Base-by-base conservation (phyloP, 1,140 invertebrate genomes). In the Bombus confusus region DNA sequence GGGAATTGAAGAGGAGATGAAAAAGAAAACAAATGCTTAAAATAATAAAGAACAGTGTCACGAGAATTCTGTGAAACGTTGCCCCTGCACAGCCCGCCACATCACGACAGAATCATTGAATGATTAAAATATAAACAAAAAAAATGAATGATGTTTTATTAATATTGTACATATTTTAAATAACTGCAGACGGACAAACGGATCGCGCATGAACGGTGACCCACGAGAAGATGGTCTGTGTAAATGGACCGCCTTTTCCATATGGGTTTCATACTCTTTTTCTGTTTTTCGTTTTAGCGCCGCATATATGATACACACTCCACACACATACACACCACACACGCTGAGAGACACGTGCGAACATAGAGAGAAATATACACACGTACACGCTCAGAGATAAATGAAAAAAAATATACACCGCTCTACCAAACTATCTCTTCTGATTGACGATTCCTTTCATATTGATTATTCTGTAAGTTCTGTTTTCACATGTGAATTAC, bases 111-210 rank as follows among this genome's bases (percentile, higher is more conserved):
- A 93, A 92, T 91, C 87, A 93, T 89, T 92, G 90, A 91, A 91
- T 87, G 90, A 93, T 92, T 92, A 87, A 90, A 89, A 83, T 85
- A 77, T 88, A 87, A 86, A 88, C 78, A 88, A 83, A 87, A 85
- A 88, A 85, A 75, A 77, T 91, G 90, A 93, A 92, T 92, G 92
- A 94, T 92, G 93, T 95, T 95, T 94, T 94, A 94, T 93, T 94
- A 94, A 94, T 93, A 94, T 93, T 94, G 93, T 94, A 94, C 85
- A 94, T 94, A 94, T 94, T 94, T 94, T 94, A 94, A 94, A 95
- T 94, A 94, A 93, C 94, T 93, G 93, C 93, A 92, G 80, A 93
- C 90, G 92, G 86, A 92, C 88, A 93, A 91, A 91, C 89, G 91
- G 89, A 92, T 93, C 86, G 90, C 88, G 90, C 91, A 93, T 91